Evolutionary conservation across 2,888 invertebrate genomes (phyloP).

Genomic region (Megaustenia siamemsis): DNA sequence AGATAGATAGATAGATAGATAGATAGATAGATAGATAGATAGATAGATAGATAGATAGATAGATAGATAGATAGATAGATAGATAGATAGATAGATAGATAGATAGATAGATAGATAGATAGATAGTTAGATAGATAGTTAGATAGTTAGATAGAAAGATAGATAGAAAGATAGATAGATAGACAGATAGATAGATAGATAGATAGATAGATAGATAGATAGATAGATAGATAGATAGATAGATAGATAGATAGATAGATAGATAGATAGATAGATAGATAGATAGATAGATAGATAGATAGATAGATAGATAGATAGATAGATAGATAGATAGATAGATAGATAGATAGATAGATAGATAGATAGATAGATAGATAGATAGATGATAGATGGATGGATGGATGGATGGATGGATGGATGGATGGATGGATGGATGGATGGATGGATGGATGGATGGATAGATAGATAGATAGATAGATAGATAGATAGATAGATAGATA

Average conservation of each 20-base stretch:
- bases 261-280: slow-evolving; percentile 20
- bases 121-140: no score
- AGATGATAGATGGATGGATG: no score
- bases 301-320: no score
- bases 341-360: slow-evolving; percentile 14
- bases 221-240: background rate
- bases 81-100: background rate
- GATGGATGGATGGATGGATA: background rate
- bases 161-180: no score
- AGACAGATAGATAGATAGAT: no score
- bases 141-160: no score
- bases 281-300: slow-evolving; percentile 14
- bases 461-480: background rate
- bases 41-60: no score
- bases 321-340: no score
- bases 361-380: background rate
- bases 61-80: no score
- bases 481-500: background rate
- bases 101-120: slow-evolving; percentile 2
- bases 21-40: no score
- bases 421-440: background rate
- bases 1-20: no score
- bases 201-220: no score
- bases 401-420: background rate
- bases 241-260: slow-evolving; percentile 10